phyloP scores from a whole-genome alignment of 2,888 invertebrate genomes.

The Cosmorhoe ocellata region DNA sequence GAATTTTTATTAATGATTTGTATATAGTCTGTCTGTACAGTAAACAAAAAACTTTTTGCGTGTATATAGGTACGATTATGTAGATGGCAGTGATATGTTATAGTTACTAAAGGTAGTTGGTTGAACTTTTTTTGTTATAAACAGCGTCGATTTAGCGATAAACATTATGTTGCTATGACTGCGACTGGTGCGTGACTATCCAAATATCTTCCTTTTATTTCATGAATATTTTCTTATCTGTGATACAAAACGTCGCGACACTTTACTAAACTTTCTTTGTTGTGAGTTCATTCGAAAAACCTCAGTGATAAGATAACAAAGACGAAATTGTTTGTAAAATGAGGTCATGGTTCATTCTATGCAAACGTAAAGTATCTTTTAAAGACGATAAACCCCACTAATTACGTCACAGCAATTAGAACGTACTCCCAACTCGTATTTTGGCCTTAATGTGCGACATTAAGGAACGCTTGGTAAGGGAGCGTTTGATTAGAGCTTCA shows the following conservation, averaged over 20 bases:
- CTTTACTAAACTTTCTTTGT: neutral
- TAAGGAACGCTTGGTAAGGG: conserved; percentile 33
- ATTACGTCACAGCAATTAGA: conserved; percentile 36
- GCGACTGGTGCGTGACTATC: neutral
- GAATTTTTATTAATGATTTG: too few relatives aligned
- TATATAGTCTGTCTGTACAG: too few relatives aligned
- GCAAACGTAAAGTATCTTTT: conserved; percentile 26
- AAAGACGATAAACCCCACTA: conserved; percentile 34
- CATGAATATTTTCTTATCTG: too few relatives aligned
- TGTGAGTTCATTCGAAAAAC: neutral
- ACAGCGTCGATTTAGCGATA: too few relatives aligned
- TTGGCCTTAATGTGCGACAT: conserved; percentile 36
- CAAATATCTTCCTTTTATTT: too few relatives aligned
- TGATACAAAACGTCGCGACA: neutral
- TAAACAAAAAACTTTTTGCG: too few relatives aligned
- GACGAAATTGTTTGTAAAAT: neutral
- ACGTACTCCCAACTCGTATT: conserved; percentile 35
- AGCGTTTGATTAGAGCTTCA: conserved; percentile 38
- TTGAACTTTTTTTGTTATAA: too few relatives aligned
- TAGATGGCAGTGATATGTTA: too few relatives aligned
- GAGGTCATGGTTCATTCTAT: neutral
- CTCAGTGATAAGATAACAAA: neutral
- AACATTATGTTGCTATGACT: too few relatives aligned
- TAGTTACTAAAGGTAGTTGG: too few relatives aligned
- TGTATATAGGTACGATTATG: too few relatives aligned